Conservation (phyloP, 2,888 invertebrate species). For the Podotricha telesiphe region DNA sequence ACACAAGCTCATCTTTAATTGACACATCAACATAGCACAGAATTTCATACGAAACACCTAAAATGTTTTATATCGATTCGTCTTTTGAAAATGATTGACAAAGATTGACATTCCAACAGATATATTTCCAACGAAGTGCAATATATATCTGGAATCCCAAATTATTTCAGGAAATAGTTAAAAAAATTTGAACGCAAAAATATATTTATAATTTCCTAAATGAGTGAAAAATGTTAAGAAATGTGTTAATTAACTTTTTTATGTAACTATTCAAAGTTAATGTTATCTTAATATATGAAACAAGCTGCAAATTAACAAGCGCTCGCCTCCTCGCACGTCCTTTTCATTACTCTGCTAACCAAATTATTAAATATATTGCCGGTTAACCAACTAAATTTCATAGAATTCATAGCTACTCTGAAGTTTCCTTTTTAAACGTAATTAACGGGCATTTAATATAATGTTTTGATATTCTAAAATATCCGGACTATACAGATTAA, state of each 20-base stretch:
- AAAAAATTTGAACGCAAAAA: too few species aligned
- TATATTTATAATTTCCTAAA: too few species aligned
- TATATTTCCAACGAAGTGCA: not conserved
- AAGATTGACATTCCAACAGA: too few species aligned
- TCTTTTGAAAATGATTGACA: too few species aligned
- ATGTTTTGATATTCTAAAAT: not conserved
- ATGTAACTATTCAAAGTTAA: not conserved
- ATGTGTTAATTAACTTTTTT: not conserved
- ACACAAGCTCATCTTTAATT: too few species aligned
- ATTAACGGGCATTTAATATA: not conserved
- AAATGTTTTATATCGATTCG: too few species aligned
- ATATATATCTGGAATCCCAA: not conserved
- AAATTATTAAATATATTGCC: conserved; percentile 1
- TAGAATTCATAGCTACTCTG: not conserved
- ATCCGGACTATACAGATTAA: not conserved
- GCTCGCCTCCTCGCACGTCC: not conserved
- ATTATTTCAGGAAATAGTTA: too few species aligned
- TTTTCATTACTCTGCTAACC: not conserved
- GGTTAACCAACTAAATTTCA: not conserved
- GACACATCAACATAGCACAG: too few species aligned
- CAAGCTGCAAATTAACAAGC: not conserved
- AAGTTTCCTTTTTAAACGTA: not conserved
- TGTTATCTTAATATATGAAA: not conserved
- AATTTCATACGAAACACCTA: too few species aligned
- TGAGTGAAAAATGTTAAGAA: too few species aligned